Evolutionary conservation across 2,888 invertebrate species (phyloP), one percentile per base, ranked within the genome.

Genomic region (Lysandra coridon): DNA sequence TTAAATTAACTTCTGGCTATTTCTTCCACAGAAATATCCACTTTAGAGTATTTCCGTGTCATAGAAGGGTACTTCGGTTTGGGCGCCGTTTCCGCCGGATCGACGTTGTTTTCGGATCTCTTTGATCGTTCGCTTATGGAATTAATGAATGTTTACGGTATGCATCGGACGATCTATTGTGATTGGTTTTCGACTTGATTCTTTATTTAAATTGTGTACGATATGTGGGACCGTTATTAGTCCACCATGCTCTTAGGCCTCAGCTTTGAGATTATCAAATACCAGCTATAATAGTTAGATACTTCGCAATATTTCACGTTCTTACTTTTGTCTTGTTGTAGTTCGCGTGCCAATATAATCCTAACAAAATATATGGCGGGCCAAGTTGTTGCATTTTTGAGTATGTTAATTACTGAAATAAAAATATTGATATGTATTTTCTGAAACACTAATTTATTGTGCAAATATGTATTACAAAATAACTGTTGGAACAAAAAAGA

Each of bases 21-120:
- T 84, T 81, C 82, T 82, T 80, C 78, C 75, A 80, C 69, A 69
- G 64, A 75, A 80, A 73, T 79, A 80, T 80, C 79, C 17, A 78
- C 78, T 77, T 79, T 80, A 37, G 23, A 44, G 73, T 75, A 40
- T 76, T 79, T 78, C 73, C 79, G 77, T 74, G 69, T 78, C 69
- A 37, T 79, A 80, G 81, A 80, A 83, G 82, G 83, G 82, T 80
- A 80, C 60, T 81, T 83, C 81, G 82, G 83, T 84, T 84, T 82
- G 83, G 84, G 82, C 84, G 83, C 84, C 83, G 83, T 87, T 92
- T 92, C 92, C 92, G 91, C 87, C 88, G 91, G 90, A 91, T 90
- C 88, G 89, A 88, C 88, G 86, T 86, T 83, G 89, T 90, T 90
- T 90, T 87, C 86, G 84, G 85, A 89, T 88, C 84, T 84, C 91